These are phyloP conservation scores for Bombylius discolor DNA, from an alignment of 2,888 invertebrate genomes.

Conservation along the genomic window DNA sequence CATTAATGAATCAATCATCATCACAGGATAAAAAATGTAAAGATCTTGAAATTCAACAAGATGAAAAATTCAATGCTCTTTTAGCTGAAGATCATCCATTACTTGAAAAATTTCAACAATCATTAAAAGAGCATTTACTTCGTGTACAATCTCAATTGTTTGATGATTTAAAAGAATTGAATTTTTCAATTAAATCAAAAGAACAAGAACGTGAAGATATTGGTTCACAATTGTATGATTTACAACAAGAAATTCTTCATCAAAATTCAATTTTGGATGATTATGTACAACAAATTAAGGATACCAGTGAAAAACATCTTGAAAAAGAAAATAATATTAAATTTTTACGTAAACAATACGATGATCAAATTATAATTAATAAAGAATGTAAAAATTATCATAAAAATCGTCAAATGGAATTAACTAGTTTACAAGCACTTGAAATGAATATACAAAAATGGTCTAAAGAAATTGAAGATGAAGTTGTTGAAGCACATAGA, in stretches of 20 bases:
- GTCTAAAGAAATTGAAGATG: conserved; percentile 30
- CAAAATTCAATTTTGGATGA: conserved; percentile 39
- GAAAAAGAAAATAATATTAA: conserved; percentile 29
- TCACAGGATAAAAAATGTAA: neutral
- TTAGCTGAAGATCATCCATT: conserved; percentile 60
- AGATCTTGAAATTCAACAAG: neutral
- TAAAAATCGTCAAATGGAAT: conserved; percentile 25
- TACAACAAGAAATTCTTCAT: conserved; percentile 38
- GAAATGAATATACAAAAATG: conserved; percentile 31
- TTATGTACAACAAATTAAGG: conserved; percentile 34
- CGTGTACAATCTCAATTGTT: conserved; percentile 50
- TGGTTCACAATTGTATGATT: conserved; percentile 37
- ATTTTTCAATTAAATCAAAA: conserved; percentile 33
- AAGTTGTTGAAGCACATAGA: conserved; percentile 31
- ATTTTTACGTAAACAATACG: conserved; percentile 29
- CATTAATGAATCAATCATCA: no score
- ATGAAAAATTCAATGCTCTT: conserved; percentile 23
- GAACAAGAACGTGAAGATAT: conserved; percentile 32
- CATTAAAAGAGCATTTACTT: conserved; percentile 50
- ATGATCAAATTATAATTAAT: conserved; percentile 22
- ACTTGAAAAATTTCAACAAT: conserved; percentile 57
- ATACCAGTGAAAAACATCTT: conserved; percentile 28
- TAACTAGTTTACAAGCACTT: conserved; percentile 28
- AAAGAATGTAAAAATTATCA: conserved; percentile 25
- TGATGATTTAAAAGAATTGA: conserved; percentile 53